Conservation (phyloP, 2,113 vertebrate species). For the Malurus elegans region DNA sequence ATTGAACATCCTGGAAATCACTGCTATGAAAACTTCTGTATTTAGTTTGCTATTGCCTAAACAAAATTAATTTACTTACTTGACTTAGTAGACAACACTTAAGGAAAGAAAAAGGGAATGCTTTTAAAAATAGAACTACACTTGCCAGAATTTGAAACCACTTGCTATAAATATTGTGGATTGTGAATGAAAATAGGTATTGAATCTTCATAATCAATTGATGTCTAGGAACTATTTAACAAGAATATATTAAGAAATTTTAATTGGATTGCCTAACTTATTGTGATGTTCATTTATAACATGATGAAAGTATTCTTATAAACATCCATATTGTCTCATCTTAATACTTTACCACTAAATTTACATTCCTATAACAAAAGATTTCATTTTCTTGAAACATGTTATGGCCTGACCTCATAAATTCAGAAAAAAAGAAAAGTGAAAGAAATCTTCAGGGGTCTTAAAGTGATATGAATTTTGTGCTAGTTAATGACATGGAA, state of each 20-base stretch:
- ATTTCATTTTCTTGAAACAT: constrained; percentile 70
- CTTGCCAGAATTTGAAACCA: background rate
- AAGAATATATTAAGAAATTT: background rate
- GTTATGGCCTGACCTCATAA: constrained; percentile 64
- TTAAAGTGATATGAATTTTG: constrained; percentile 66
- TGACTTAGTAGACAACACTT: background rate
- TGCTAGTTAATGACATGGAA: constrained; percentile 27
- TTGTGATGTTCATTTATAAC: background rate
- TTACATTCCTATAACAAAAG: constrained; percentile 53
- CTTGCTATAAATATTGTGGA: background rate
- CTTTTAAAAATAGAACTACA: background rate
- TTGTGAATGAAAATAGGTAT: background rate
- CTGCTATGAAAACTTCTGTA: background rate
- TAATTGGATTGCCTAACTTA: constrained; percentile 2
- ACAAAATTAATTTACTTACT: background rate
- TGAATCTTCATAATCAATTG: constrained; percentile 6
- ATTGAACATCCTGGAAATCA: background rate
- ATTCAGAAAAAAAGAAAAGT: constrained; percentile 69
- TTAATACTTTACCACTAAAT: background rate
- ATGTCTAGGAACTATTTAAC: background rate
- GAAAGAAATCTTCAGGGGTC: constrained; percentile 67
- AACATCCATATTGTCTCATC: background rate
- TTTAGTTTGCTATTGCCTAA: background rate
- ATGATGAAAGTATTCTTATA: constrained; percentile 15
- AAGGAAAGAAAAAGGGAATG: background rate